Base-by-base conservation (phyloP, 2,797 vertebrate genomes). In the Sebastes aleutianus region DNA sequence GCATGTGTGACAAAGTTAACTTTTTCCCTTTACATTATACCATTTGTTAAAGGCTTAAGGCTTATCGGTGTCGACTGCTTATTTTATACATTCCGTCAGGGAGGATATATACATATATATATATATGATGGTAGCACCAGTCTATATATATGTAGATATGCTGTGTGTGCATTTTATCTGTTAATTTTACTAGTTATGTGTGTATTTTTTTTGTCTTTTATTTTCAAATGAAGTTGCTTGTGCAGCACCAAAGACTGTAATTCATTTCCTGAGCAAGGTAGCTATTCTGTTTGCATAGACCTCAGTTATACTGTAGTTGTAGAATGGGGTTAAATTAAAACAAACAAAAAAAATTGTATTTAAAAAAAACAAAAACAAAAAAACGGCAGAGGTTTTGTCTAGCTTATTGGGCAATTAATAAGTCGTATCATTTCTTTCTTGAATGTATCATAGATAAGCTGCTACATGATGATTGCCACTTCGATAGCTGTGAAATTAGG, bases 401-500 rank as follows among this genome's bases (percentile, higher is more conserved):
- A 96, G 97, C 96, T 98, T 98, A 97, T 97, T 96, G 96, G 96
- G 96, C 97, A 96, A 98, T 97, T 99, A 99, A 98, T 98, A 98
- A 97, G 96, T 97, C 95, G 96, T 97, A 97, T 98, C 97, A 98
- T 95, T 95, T 99, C 97, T 99, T 97, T 99, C 97, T 98, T 99
- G 98, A 99, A 99, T 99, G 98, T 99, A 99, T 98, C 96, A 96
- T 99, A 99, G 98, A 98, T 98, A 97, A 98, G 98, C 98, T 99
- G 98, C 98, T 99, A 99, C 97, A 97, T 98, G 97, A 98, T 95
- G 96, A 98, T 99, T 98, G 98, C 98, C 98, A 99, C 98, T 99
- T 99, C 97, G 95, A 98, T 99, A 98, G 98, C 98, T 99, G 98
- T 99, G 98, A 99, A 99, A 97, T 98, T 98, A 98, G 96, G 97